These are phyloP conservation scores for Balearica regulorum DNA, from an alignment of 2,797 vertebrate species.

Conservation along the genomic window DNA sequence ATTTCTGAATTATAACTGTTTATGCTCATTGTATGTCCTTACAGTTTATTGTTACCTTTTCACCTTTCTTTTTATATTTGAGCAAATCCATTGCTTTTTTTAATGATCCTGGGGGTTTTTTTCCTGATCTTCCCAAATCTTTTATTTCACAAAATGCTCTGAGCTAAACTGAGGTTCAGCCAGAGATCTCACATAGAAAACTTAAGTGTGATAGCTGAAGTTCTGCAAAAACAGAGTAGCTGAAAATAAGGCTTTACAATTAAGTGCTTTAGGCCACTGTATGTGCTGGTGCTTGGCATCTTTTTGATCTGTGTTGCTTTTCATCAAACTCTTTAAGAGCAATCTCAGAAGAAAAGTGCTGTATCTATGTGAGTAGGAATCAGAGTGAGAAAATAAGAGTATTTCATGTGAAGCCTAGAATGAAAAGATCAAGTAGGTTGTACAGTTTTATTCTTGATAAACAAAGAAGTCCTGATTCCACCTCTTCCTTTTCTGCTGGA, in stretches of 20 bases:
- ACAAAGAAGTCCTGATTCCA: not conserved
- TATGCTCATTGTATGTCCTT: not conserved
- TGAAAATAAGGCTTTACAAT: not conserved
- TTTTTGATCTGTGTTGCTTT: not conserved
- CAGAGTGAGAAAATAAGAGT: not conserved
- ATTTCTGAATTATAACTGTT: not conserved
- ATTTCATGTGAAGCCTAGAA: not conserved
- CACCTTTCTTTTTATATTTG: not conserved
- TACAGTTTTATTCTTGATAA: not conserved
- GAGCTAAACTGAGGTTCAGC: not conserved
- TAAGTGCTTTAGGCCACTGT: not conserved
- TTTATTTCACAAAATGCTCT: not conserved
- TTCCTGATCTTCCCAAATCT: not conserved
- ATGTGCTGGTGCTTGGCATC: not conserved
- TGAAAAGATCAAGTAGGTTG: not conserved
- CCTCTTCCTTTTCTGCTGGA: not conserved
- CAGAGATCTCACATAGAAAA: not conserved
- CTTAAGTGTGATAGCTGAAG: not conserved
- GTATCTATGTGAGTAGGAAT: not conserved
- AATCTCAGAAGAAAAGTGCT: not conserved
- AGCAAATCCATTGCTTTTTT: not conserved
- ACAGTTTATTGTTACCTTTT: not conserved
- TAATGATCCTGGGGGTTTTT: not conserved
- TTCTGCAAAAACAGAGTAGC: not conserved
- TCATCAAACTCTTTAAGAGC: not conserved